These are phyloP conservation scores for Ophioninae sp. DNA, from an alignment of 2,888 invertebrate species.

Conservation along the genomic window DNA sequence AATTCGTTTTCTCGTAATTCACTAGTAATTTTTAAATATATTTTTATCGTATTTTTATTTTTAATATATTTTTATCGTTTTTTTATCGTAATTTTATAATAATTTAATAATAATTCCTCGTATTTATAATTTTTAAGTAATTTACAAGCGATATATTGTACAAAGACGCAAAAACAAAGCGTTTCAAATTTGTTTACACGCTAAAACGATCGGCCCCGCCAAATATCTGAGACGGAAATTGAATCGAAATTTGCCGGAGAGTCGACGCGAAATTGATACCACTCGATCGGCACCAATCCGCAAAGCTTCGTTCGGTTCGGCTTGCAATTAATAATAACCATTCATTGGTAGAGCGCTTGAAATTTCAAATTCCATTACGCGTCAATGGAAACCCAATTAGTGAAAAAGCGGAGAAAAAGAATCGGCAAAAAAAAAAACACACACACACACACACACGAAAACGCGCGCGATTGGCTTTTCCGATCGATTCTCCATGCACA, in stretches of 20 bases:
- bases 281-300: neutral
- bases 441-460: no score
- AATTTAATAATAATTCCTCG: no score
- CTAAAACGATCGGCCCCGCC: neutral
- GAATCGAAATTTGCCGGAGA: neutral
- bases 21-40: no score
- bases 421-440: neutral
- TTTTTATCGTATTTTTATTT: no score
- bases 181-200: neutral
- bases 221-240: neutral
- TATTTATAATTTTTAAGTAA: no score
- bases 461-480: no score
- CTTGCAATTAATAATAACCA: neutral
- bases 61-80: no score
- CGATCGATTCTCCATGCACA: no score
- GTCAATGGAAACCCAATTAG: neutral
- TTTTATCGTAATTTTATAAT: no score
- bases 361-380: neutral
- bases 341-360: neutral
- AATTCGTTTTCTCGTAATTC: no score
- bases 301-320: no score
- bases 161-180: neutral
- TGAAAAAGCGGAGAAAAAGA: neutral
- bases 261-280: neutral
- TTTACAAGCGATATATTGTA: no score